Evolutionary conservation across 2,113 vertebrate genomes (phyloP).

Genomic region (Syngnathus typhle): DNA sequence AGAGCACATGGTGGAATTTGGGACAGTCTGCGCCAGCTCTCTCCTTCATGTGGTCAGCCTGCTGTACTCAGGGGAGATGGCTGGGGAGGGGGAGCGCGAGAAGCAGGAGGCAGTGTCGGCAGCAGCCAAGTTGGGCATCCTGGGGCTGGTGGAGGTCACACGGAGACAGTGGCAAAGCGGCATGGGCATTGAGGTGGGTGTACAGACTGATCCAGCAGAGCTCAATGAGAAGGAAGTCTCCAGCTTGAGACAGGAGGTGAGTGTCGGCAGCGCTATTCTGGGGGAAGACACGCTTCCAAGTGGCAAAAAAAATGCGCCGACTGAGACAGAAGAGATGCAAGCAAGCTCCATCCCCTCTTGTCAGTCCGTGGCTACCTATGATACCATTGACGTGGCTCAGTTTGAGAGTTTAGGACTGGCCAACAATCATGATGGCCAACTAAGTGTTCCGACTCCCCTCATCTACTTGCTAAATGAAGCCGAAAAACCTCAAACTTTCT

Average conservation of each 20-base stretch:
- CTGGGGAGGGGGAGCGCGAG: constrained; percentile 70
- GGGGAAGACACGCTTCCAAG: constrained; percentile 29
- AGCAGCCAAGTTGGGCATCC: constrained; percentile 75
- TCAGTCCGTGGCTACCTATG: constrained; percentile 8
- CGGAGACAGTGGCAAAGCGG: not conserved
- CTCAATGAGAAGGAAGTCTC: constrained; percentile 18
- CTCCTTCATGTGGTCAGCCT: constrained; percentile 78
- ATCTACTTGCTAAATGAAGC: constrained; percentile 20
- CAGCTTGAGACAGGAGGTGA: constrained; percentile 35
- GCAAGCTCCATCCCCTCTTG: not conserved
- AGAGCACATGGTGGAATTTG: constrained; percentile 73
- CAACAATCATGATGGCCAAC: not conserved
- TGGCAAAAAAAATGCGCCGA: constrained; percentile 21
- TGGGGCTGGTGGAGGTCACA: constrained; percentile 65
- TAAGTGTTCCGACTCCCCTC: constrained; percentile 32
- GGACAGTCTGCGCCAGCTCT: constrained; percentile 63
- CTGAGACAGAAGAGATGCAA: constrained; percentile 40
- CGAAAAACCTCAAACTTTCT: constrained; percentile 6
- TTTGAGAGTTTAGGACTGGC: constrained; percentile 26
- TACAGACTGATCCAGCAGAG: constrained; percentile 46
- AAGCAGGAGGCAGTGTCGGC: constrained; percentile 76
- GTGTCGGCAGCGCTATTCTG: constrained; percentile 21
- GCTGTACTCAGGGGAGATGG: constrained; percentile 81
- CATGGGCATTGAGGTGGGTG: constrained; percentile 17
- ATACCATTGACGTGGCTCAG: constrained; percentile 35